Evolutionary conservation across 2,113 vertebrate genomes (phyloP).

Genomic region (Craseonycteris thonglongyai): DNA sequence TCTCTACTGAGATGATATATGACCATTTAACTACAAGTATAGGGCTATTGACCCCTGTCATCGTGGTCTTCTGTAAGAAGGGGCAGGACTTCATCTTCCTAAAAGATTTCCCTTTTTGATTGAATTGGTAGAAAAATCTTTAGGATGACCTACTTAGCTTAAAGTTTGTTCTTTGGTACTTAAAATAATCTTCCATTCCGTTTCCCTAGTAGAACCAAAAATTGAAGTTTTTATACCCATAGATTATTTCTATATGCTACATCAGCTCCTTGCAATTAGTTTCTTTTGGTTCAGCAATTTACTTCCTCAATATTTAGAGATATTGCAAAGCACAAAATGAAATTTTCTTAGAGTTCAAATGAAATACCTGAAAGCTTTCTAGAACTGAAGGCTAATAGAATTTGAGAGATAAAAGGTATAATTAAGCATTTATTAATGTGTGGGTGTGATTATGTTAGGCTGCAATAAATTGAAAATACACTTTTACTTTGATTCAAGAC

Average conservation of each 20-base stretch:
- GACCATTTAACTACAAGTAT: not conserved
- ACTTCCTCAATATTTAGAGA: not conserved
- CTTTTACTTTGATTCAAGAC: not conserved
- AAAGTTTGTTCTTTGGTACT: not conserved
- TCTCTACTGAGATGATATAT: conserved; percentile 1
- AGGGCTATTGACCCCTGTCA: not conserved
- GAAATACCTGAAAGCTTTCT: conserved; percentile 15
- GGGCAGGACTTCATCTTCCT: not conserved
- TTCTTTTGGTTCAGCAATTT: not conserved
- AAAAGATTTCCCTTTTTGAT: not conserved
- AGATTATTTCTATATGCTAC: not conserved
- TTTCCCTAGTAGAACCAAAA: not conserved
- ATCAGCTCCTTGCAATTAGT: conserved; percentile 29
- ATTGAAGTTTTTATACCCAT: not conserved
- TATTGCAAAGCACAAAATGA: not conserved
- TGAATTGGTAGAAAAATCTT: not conserved
- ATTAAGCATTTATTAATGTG: conserved; percentile 4
- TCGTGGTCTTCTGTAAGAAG: not conserved
- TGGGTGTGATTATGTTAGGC: not conserved
- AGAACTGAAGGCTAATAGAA: conserved; percentile 1
- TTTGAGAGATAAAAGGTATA: conserved; percentile 23
- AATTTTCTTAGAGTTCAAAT: conserved; percentile 10
- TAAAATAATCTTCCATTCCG: conserved; percentile 28
- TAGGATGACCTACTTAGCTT: not conserved
- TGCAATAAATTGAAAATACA: not conserved